These are phyloP conservation scores for Zaprionus bogoriensis DNA, from an alignment of 2,888 invertebrate species.

Conservation along the genomic window DNA sequence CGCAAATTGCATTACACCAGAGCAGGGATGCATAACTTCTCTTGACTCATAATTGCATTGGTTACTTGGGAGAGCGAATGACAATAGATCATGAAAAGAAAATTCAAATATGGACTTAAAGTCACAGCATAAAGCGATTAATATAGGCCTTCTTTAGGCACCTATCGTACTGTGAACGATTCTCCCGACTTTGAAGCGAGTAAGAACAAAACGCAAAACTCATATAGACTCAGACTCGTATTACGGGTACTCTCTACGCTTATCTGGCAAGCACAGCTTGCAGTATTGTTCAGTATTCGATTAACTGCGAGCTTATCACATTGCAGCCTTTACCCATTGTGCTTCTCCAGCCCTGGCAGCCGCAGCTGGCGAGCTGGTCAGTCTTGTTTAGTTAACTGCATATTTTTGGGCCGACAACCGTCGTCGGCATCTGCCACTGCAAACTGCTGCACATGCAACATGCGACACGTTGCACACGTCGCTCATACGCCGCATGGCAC, in stretches of 20 bases:
- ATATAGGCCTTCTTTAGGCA: too few relatives aligned
- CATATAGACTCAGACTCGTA: too few relatives aligned
- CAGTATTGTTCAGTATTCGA: too few relatives aligned
- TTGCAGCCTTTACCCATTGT: neutral
- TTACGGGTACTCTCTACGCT: too few relatives aligned
- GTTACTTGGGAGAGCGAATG: neutral
- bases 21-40: slow-evolving; percentile 11
- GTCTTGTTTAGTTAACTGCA: slow-evolving; percentile 53
- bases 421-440: slow-evolving; percentile 33
- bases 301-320: too few relatives aligned
- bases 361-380: slow-evolving; percentile 8
- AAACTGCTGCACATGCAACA: slow-evolving; percentile 40
- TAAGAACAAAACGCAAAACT: too few relatives aligned
- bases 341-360: slow-evolving; percentile 1
- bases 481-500: slow-evolving; percentile 56
- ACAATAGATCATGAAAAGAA: neutral
- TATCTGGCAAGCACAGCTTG: too few relatives aligned
- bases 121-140: too few relatives aligned
- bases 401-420: slow-evolving; percentile 27
- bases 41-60: neutral
- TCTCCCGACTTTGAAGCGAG: too few relatives aligned
- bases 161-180: too few relatives aligned
- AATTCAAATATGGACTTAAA: too few relatives aligned
- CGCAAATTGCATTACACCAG: slow-evolving; percentile 56
- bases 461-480: slow-evolving; percentile 54